Conservation (phyloP, 2,888 invertebrate genomes). For the Julus scanicus region DNA sequence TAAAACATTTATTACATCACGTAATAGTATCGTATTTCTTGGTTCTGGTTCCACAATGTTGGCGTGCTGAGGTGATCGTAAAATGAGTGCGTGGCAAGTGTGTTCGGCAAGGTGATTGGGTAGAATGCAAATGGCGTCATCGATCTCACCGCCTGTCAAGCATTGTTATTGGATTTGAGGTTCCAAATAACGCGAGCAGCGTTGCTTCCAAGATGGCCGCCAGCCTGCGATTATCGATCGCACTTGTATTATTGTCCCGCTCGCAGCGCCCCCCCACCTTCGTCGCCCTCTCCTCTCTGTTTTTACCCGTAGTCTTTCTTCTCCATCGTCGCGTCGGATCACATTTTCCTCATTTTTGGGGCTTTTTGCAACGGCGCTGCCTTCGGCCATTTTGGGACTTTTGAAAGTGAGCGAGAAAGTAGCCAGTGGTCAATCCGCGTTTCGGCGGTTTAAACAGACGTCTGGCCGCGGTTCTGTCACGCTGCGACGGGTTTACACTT, state of each 20-base stretch:
- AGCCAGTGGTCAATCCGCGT: background rate
- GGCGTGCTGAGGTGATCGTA: background rate
- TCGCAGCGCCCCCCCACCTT: slow-evolving; percentile 23
- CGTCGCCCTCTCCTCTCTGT: background rate
- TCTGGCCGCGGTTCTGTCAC: background rate
- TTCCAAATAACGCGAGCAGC: slow-evolving; percentile 10
- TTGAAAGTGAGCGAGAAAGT: background rate
- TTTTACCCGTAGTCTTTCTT: background rate
- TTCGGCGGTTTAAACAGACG: background rate
- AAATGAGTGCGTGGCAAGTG: background rate
- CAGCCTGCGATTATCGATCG: slow-evolving; percentile 41
- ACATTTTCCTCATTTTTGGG: slow-evolving; percentile 3
- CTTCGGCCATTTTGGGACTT: background rate
- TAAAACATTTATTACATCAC: background rate
- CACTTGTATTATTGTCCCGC: background rate
- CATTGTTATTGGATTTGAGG: slow-evolving; percentile 43
- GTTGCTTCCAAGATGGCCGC: slow-evolving; percentile 6
- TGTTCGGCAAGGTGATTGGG: slow-evolving; percentile 38
- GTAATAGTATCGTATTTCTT: background rate
- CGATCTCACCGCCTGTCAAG: slow-evolving; percentile 34
- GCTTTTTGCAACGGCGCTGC: background rate
- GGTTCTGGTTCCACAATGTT: background rate
- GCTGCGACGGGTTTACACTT: background rate
- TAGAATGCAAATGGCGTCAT: slow-evolving; percentile 40
- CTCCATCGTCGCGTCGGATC: background rate